Evolutionary conservation across 2,888 invertebrate genomes (phyloP), one percentile per base, ranked within the genome.

Genomic region (Drosophila dives): DNA sequence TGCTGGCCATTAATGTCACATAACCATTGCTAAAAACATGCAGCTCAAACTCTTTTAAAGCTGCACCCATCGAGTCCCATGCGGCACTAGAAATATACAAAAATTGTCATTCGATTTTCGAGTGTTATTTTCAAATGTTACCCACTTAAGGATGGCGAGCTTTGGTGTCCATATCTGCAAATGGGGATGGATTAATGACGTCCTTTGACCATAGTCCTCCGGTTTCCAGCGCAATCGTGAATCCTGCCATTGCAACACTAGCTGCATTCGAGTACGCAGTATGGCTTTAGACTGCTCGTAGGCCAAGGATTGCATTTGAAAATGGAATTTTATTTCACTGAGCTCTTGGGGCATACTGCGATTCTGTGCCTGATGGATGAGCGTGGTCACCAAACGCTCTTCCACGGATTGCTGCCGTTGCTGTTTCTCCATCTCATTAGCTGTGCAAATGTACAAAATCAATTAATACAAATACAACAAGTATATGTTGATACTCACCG

Each of bases 141-240:
- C 82, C 68, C 74, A 92, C 92, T 92, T 92, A n/a, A 89, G 75
- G 2, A 91, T 81, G 26, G 86, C 63, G 8, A 92, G 36, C 29
- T 84, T 66, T 0, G 93, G 93, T 15, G 68, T 80, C 93, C 93
- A 93, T 29, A 92, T 78, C 8, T 83, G 74, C 33, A 90, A 56
- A 2, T 77, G 45, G 0, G 80, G 77, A 45, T 90, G 84, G 12
- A 83, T 80, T 12, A 93, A 58, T 0, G 69, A 77, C 1, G 74
- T 68, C 1, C 95, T 93, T 10, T 94, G 94, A n/a, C 94, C 94
- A 88, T 94, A 95, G 48, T 94, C 94, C 20, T 86, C 90, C 0
- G 95, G 94, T 75, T 94, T 92, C 96, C 96, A 96, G 0, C 93
- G 91, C 81, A 96, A 91, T 71, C 94, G 95, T 17, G 94, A 92